Conservation (phyloP, 2,888 invertebrate species). For the Alloscopus bannaensis region DNA sequence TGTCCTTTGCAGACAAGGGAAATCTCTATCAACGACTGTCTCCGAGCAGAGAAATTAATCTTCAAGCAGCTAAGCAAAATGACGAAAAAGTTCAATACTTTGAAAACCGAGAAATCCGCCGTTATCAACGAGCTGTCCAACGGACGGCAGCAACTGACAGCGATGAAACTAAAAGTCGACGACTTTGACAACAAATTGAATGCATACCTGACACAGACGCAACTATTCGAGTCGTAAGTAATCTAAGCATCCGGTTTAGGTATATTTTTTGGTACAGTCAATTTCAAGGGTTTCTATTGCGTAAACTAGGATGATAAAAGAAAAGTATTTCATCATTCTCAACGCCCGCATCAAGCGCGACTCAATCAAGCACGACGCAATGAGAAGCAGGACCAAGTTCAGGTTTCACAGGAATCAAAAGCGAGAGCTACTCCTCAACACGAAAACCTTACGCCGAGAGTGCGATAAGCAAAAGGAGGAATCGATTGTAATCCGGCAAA, state of each 20-base stretch:
- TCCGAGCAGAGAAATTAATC: slow-evolving; percentile 63
- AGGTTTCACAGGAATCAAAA: slow-evolving; percentile 63
- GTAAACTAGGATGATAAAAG: slow-evolving; percentile 54
- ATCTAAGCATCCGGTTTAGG: no score
- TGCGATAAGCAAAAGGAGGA: slow-evolving; percentile 62
- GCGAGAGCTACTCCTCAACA: slow-evolving; percentile 62
- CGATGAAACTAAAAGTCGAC: slow-evolving; percentile 34
- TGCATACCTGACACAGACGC: slow-evolving; percentile 44
- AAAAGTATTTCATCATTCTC: slow-evolving; percentile 66
- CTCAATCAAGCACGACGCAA: slow-evolving; percentile 66
- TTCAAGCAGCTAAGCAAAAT: slow-evolving; percentile 52
- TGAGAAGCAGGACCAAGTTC: slow-evolving; percentile 66
- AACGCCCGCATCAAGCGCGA: slow-evolving; percentile 68
- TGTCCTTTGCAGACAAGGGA: slow-evolving; percentile 56
- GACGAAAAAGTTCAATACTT: slow-evolving; percentile 52
- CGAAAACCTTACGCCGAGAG: slow-evolving; percentile 65
- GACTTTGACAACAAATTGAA: slow-evolving; percentile 38
- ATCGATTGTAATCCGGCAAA: slow-evolving; percentile 41
- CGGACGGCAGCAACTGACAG: slow-evolving; percentile 54
- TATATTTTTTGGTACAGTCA: no score
- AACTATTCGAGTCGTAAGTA: slow-evolving; percentile 47
- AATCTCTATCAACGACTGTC: slow-evolving; percentile 66
- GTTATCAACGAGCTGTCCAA: slow-evolving; percentile 66
- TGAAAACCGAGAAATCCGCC: slow-evolving; percentile 68
- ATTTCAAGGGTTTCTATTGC: no score